Percentiles rank a stretch among this genome's conserved stretches.
Evolutionary conservation across 2,113 vertebrate genomes (phyloP).

Genomic region (Motacilla tschutschensis): DNA sequence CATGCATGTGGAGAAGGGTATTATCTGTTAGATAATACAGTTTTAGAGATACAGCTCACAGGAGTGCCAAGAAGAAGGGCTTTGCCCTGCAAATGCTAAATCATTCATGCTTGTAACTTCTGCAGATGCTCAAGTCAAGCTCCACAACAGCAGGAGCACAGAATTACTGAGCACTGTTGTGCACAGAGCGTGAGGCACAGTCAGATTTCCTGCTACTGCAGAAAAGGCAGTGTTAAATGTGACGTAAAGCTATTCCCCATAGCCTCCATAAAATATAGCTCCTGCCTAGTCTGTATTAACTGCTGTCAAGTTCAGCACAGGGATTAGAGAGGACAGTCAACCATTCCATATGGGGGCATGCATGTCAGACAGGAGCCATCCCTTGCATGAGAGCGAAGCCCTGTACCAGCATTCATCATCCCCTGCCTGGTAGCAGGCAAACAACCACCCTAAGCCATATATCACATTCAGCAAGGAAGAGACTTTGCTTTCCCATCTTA

Average conservation of each 20-base stretch:
- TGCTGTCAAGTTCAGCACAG: not conserved
- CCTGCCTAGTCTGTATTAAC: not conserved
- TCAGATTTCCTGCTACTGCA: not conserved
- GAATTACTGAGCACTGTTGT: not conserved
- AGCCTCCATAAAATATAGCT: not conserved
- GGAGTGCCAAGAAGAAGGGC: not conserved
- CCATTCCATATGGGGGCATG: not conserved
- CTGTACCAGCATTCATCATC: not conserved
- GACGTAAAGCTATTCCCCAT: not conserved
- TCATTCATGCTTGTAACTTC: not conserved
- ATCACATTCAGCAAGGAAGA: not conserved
- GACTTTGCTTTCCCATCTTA: not conserved
- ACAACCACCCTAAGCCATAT: not conserved
- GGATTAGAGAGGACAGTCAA: constrained; percentile 6
- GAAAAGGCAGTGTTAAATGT: not conserved
- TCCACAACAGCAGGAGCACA: not conserved
- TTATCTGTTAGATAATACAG: not conserved
- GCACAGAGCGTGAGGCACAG: not conserved
- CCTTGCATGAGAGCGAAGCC: not conserved
- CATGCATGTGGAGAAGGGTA: not conserved
- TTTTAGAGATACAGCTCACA: not conserved
- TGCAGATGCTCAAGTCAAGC: not conserved
- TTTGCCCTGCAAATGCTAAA: not conserved
- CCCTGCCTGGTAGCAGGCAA: not conserved
- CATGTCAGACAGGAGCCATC: not conserved